phyloP scores from a whole-genome alignment of 2,113 vertebrate species.

The Pygoscelis adeliae region DNA sequence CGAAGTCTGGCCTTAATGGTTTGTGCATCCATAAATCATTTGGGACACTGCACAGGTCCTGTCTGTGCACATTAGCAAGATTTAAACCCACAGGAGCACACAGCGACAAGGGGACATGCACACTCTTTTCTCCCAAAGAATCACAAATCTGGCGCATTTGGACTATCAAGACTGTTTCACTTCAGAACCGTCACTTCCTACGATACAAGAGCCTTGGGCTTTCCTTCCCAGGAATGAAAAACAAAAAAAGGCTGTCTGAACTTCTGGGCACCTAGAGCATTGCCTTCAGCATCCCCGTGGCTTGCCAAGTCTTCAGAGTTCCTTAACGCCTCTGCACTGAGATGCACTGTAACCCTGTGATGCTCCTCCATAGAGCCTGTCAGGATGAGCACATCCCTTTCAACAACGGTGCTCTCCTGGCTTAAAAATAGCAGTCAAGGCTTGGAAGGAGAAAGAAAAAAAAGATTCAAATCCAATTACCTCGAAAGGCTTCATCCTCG shows the following conservation, averaged over 20 bases:
- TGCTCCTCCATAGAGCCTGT: background rate
- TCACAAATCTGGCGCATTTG: background rate
- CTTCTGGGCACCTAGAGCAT: slow-evolving; percentile 23
- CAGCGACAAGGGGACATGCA: fast-evolving
- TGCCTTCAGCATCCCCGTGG: background rate
- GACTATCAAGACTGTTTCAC: background rate
- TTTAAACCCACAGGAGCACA: background rate
- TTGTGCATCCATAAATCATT: background rate
- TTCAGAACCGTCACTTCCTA: background rate
- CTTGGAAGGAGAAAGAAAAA: background rate
- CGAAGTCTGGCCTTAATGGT: background rate
- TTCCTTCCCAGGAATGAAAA: background rate
- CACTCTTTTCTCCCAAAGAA: background rate
- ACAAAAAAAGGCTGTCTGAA: background rate
- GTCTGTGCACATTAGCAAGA: background rate
- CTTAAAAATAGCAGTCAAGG: background rate
- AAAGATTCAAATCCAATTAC: background rate
- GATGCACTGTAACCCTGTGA: background rate
- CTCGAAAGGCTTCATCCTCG: background rate
- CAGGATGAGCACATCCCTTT: background rate
- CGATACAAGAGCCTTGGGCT: slow-evolving; percentile 3
- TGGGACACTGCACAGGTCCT: background rate
- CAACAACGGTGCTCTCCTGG: background rate
- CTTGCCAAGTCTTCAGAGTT: background rate
- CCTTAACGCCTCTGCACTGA: background rate